Conservation (phyloP, 2,888 invertebrate genomes). For the Euzetes globulus region DNA sequence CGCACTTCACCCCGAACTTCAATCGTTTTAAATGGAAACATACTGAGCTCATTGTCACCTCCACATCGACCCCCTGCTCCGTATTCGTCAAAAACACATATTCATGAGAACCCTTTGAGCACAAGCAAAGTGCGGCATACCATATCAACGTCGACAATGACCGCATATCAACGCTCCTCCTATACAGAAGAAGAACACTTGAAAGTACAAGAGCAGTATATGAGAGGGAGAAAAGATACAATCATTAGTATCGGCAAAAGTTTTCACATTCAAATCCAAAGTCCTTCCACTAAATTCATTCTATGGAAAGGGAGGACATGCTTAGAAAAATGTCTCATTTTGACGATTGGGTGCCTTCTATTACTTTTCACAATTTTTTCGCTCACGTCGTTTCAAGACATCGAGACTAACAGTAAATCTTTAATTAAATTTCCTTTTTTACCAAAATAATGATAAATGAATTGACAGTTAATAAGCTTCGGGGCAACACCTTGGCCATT, state of each 20-base stretch:
- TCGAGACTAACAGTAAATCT: no score
- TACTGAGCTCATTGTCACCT: constrained; percentile 30
- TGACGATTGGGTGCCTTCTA: constrained; percentile 26
- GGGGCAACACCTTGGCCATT: no score
- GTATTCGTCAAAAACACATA: background rate
- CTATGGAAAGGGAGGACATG: constrained; percentile 30
- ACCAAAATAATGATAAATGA: no score
- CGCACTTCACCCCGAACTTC: constrained; percentile 31
- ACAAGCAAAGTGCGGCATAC: background rate
- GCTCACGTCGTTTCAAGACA: background rate
- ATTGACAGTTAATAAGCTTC: no score
- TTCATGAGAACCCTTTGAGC: constrained; percentile 9
- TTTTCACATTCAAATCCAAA: constrained; percentile 31
- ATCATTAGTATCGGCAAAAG: constrained; percentile 33
- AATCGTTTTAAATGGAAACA: constrained; percentile 32
- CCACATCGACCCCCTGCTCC: constrained; percentile 32
- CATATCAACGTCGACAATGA: constrained; percentile 29
- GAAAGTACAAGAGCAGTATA: constrained; percentile 32
- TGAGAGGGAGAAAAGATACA: constrained; percentile 34
- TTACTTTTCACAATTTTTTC: constrained; percentile 24
- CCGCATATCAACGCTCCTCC: constrained; percentile 32
- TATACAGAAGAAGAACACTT: constrained; percentile 34
- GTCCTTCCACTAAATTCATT: constrained; percentile 33
- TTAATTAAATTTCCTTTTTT: no score
- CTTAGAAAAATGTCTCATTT: constrained; percentile 34